phyloP scores from a whole-genome alignment of 2,888 invertebrate species.

The Andrena marginata region DNA sequence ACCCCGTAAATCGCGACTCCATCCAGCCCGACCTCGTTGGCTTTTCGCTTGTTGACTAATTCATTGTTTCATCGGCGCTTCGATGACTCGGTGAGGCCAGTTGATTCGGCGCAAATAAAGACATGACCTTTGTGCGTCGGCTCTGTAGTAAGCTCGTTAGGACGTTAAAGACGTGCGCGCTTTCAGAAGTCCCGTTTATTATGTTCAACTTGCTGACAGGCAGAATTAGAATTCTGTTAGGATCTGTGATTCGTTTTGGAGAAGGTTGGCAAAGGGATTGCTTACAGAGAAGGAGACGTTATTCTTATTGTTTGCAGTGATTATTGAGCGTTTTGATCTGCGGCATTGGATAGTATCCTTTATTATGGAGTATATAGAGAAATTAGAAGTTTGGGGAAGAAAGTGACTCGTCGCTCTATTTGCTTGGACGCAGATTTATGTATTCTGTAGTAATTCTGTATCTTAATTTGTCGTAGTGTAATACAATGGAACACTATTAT shows the following conservation, averaged over 20 bases:
- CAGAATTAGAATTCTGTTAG: too few species aligned
- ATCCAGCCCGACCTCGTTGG: constrained; percentile 33
- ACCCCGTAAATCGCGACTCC: constrained; percentile 52
- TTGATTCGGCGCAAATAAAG: constrained; percentile 24
- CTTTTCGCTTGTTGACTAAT: constrained; percentile 56
- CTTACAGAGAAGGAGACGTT: background rate
- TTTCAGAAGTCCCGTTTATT: background rate
- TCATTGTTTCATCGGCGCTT: constrained; percentile 44
- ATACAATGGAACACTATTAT: too few species aligned
- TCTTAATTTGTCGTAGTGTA: too few species aligned
- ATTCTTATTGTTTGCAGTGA: background rate
- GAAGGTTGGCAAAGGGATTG: too few species aligned
- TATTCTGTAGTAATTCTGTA: too few species aligned
- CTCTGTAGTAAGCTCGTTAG: constrained; percentile 7
- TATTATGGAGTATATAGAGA: too few species aligned
- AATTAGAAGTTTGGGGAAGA: too few species aligned
- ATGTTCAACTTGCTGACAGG: background rate
- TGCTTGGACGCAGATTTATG: too few species aligned
- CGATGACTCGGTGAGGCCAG: constrained; percentile 33
- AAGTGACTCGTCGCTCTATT: too few species aligned
- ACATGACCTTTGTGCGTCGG: background rate
- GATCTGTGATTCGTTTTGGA: too few species aligned
- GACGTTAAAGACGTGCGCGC: background rate
- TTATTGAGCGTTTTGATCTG: too few species aligned
- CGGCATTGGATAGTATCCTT: too few species aligned